These are phyloP conservation scores for Leucophenga montana DNA, from an alignment of 2,888 invertebrate genomes.

Conservation along the genomic window DNA sequence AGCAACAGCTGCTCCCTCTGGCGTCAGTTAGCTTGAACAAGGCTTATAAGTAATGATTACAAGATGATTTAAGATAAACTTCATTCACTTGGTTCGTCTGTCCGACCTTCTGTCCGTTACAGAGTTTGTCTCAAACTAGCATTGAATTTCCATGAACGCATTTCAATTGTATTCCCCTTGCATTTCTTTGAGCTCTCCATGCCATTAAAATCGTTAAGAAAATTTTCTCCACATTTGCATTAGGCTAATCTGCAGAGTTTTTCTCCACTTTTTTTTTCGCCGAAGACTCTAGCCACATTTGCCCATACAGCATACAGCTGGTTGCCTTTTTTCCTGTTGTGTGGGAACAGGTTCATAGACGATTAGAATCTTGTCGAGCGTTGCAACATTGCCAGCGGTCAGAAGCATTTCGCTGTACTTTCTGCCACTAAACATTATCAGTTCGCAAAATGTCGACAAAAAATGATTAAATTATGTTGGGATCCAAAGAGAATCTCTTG, in stretches of 20 bases:
- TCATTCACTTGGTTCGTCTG: constrained; percentile 19
- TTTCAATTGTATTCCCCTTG: constrained; percentile 6
- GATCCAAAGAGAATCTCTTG: not conserved
- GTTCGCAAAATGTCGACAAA: not conserved
- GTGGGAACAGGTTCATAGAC: constrained; percentile 30
- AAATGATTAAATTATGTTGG: constrained; percentile 3
- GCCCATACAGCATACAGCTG: not conserved
- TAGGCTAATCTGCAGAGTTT: not conserved
- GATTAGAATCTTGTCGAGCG: constrained; percentile 14
- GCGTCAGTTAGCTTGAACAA: constrained; percentile 27
- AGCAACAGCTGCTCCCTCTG: not conserved
- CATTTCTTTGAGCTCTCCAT: not conserved
- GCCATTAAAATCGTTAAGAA: no score
- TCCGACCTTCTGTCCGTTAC: constrained; percentile 46
- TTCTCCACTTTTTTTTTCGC: not conserved
- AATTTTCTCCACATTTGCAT: constrained; percentile 19
- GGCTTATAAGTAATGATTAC: constrained; percentile 53
- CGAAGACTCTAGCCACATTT: not conserved
- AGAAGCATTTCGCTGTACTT: constrained; percentile 20
- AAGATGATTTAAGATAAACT: constrained; percentile 51
- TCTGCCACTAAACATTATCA: no score
- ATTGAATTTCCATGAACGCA: constrained; percentile 31
- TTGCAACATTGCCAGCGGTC: constrained; percentile 17
- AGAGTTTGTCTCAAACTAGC: not conserved
- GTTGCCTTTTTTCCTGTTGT: not conserved